Evolutionary conservation across 2,797 vertebrate genomes (phyloP).

Genomic region (Siniperca undulata): DNA sequence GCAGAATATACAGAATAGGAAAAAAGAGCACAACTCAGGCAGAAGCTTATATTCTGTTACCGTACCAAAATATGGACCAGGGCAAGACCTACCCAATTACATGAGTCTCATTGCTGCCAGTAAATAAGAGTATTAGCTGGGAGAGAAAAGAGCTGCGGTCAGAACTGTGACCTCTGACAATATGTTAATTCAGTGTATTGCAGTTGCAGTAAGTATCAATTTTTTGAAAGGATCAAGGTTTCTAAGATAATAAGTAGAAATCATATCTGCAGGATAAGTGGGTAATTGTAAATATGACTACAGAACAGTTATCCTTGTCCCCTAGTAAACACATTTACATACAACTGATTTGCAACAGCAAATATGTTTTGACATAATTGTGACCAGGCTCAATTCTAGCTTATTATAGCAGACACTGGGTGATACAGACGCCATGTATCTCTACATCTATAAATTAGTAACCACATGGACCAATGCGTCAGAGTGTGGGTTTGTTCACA

Average conservation of each 20-base stretch:
- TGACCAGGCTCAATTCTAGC: no score
- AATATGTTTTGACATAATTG: not conserved
- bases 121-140: constrained; percentile 31
- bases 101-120: constrained; percentile 19
- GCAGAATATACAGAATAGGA: constrained; percentile 79
- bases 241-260: not conserved
- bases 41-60: constrained; percentile 88
- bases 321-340: not conserved
- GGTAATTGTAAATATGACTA: not conserved
- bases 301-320: not conserved
- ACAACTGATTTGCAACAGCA: not conserved
- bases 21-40: constrained; percentile 73
- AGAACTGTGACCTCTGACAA: constrained; percentile 5
- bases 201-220: not conserved
- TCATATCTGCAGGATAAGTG: not conserved
- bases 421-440: no score
- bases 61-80: constrained; percentile 65
- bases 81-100: constrained; percentile 16
- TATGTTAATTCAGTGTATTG: constrained; percentile 8
- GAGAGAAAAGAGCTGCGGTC: constrained; percentile 17
- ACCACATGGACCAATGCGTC: no score
- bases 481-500: no score
- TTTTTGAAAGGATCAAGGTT: constrained; percentile 12
- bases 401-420: no score
- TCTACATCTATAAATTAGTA: no score